phyloP scores from a whole-genome alignment of 2,113 vertebrate genomes.

The Pyxicephalus adspersus region DNA sequence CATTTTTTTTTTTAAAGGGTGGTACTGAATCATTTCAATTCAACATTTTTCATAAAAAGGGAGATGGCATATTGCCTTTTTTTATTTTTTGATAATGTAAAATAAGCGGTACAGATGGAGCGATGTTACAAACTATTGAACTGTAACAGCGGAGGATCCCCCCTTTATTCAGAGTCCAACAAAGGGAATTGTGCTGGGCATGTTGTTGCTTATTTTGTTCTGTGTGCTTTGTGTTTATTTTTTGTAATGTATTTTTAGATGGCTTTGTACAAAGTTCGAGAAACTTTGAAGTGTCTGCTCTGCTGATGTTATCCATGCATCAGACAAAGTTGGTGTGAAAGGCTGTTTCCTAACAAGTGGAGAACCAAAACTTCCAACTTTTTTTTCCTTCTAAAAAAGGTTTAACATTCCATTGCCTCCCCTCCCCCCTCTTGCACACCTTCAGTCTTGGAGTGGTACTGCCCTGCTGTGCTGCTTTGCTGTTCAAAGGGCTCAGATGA shows the following conservation, averaged over 20 bases:
- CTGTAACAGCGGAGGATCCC: too few relatives aligned
- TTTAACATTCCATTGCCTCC: slow-evolving; percentile 46
- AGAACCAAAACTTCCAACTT: neutral
- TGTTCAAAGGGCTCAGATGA: slow-evolving; percentile 7
- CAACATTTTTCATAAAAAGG: neutral
- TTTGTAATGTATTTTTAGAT: neutral
- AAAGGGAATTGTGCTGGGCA: neutral
- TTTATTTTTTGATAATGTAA: too few relatives aligned
- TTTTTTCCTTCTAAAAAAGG: neutral
- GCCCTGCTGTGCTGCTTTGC: neutral
- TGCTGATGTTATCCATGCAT: slow-evolving; percentile 3
- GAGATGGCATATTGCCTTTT: too few relatives aligned
- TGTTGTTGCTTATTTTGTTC: neutral
- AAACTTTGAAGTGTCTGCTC: neutral
- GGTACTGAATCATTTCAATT: slow-evolving; percentile 17
- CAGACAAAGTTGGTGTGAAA: neutral
- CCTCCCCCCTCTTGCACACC: neutral
- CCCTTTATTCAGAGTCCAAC: too few relatives aligned
- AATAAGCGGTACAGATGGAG: too few relatives aligned
- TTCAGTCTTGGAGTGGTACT: neutral
- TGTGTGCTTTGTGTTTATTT: neutral
- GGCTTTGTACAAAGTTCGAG: neutral
- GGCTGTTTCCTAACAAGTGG: neutral
- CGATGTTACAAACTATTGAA: too few relatives aligned
- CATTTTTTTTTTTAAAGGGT: neutral